Evolutionary conservation across 2,113 vertebrate species (phyloP).

Genomic region (Chaetorhynchus papuensis): DNA sequence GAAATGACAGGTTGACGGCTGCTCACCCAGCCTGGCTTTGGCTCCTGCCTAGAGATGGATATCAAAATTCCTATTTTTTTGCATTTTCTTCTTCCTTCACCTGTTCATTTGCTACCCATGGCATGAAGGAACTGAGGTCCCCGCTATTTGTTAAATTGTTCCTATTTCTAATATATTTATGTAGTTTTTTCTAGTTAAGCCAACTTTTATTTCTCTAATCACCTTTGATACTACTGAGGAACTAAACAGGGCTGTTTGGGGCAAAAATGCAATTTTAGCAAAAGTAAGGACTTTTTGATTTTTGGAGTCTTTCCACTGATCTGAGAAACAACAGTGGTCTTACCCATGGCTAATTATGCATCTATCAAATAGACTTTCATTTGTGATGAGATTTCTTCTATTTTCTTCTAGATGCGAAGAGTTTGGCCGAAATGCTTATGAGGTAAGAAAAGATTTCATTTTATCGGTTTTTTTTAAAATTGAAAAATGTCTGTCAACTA

Average conservation of each 20-base stretch:
- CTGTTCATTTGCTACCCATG: neutral
- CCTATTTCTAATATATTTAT: neutral
- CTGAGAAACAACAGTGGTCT: neutral
- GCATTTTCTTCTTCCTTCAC: neutral
- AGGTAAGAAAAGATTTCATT: slow-evolving; percentile 79
- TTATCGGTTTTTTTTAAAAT: neutral
- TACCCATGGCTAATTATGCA: neutral
- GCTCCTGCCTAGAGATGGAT: neutral
- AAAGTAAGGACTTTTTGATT: neutral
- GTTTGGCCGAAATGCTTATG: slow-evolving; percentile 99
- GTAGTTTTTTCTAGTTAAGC: neutral
- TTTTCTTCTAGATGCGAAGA: slow-evolving; percentile 94
- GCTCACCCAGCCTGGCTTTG: neutral
- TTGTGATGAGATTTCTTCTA: slow-evolving; percentile 46
- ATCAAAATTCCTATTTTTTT: neutral
- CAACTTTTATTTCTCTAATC: neutral
- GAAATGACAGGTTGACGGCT: neutral
- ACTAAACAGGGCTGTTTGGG: neutral
- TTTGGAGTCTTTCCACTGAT: neutral
- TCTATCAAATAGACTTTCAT: neutral
- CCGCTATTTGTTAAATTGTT: neutral
- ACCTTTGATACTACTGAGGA: neutral
- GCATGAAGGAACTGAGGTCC: neutral
- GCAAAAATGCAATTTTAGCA: neutral
- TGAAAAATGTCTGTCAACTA: neutral